Base-by-base conservation (phyloP, 2,888 invertebrate genomes). In the Caenorhabditis zanzibari region DNA sequence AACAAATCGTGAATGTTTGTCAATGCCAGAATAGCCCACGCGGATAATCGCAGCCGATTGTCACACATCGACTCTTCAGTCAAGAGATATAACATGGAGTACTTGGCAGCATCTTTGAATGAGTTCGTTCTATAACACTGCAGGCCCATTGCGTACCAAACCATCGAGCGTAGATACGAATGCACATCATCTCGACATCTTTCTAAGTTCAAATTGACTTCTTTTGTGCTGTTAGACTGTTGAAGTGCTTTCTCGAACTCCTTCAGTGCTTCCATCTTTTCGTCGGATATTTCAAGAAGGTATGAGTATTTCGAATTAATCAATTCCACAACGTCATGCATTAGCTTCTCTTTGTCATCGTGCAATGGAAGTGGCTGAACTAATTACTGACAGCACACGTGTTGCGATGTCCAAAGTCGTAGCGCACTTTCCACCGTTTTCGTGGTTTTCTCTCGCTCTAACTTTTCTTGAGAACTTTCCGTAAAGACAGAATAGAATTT, bases 21-120 rank as follows among this genome's bases (percentile, higher is more conserved):
- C 58, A 85, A 84, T 12, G 85, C 88, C 49, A 88, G 44, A 44
- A 88, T 85, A n/a, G 77, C 86, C 88, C 88, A 88, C 7, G 80
- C 84, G 19, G 85, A 86, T 1, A 49, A 49, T 26, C 81, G 74
- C 5, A 81, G 59, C 16, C 76, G 52, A 35, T 72, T 73, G 35
- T 80, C 73, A n/a, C 68, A 26, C 3, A n/a, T 59, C 0, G 81
- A 74, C 3, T 81, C 69, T 1, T 59, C 56, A 0, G 73, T 72
- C 32, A 64, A 58, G 10, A 73, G 12, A 35, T 44, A 71, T n/a
- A 85, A 58, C 28, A 81, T 68, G 38, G 83, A 44, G 63, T 82
- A 86, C n/a, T 69, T 75, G 6, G 24, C 35, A 4, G 84, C 77
- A 9, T 82, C 82, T 24, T 59, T 41, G 52, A 77, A 74, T 2